Conservation (phyloP, 64 coral and sea anemone genomes). For the Trachythela sp. region DNA sequence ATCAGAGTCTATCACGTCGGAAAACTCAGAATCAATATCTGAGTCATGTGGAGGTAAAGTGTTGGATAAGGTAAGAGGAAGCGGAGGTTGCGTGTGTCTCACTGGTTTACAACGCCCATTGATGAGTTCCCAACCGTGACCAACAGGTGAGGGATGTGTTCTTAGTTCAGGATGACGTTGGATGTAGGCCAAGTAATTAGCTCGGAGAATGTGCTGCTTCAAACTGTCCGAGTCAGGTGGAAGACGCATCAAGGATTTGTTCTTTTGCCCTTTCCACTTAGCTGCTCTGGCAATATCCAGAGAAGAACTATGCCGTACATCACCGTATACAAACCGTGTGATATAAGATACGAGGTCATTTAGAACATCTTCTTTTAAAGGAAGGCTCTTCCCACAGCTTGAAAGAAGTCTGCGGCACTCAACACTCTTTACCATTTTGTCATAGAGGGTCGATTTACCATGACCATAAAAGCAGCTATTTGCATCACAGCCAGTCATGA, state of each 20-base stretch:
- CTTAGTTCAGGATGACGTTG: neutral
- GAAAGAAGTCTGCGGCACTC: neutral
- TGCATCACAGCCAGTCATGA: neutral
- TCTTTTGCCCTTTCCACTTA: too few species aligned
- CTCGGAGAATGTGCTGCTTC: neutral
- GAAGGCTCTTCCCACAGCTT: neutral
- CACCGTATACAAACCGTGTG: neutral
- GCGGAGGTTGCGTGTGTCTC: neutral
- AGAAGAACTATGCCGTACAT: too few species aligned
- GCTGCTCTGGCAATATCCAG: too few species aligned
- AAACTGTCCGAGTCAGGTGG: neutral
- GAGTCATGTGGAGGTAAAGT: neutral
- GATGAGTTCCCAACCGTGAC: neutral
- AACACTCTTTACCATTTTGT: neutral
- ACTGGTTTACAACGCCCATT: constrained; percentile 12
- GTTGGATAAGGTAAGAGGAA: neutral
- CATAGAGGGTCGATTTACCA: neutral
- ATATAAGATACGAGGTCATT: neutral
- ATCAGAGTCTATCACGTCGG: neutral
- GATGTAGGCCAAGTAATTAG: constrained; percentile 6
- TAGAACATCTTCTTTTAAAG: neutral
- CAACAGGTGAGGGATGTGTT: neutral
- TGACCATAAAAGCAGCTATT: too few species aligned
- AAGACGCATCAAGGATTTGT: too few species aligned
- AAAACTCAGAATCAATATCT: neutral